Evolutionary conservation across 2,888 invertebrate species (phyloP), one percentile per base, ranked within the genome.

Genomic region (Sericinus montela): DNA sequence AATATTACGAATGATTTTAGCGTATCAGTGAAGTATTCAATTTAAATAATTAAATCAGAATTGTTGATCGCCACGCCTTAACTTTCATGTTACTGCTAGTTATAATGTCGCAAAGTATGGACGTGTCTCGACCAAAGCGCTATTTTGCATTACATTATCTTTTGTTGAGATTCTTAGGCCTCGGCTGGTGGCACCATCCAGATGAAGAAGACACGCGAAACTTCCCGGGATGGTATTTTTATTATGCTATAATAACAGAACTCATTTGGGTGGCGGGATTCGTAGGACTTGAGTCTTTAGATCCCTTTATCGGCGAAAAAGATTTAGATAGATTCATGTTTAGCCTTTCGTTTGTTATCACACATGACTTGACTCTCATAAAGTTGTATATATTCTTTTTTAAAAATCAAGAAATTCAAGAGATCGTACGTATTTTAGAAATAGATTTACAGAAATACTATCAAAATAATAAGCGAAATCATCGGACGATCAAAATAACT

Each of bases 171-270:
- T 75, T 79, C 44, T 63, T 87, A 3, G 87, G 87, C 0, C 57
- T 88, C 0, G 88, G 88, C 16, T 87, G 87, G 88, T 88, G 87
- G 87, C 88, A 88, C 55, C 75, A 81, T 43, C 86, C 88, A 0
- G 84, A 87, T 48, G 77, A 86, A 64, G 62, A 51, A 1, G 68
- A 83, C 11, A 76, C 68, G 0, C 62, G 62, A 3, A 88, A 88
- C 55, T 87, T 87, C 52, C 74, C 73, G 1, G 77, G 80, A 34
- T 72, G 68, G 62, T 88, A 88, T 48, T 46, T 87, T 1, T 85
- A 77, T 54, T 88, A 88, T 58, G 65, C 82, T 0, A 73, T 87
- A 44, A 40, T 75, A 2, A 85, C 86, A 0, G 77, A 85, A 60
- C 47, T 82, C 0, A 65, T 87, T 7, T 87, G 83, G 83, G 86